phyloP scores from a whole-genome alignment of 2,797 vertebrate species.

The Lemur catta region DNA sequence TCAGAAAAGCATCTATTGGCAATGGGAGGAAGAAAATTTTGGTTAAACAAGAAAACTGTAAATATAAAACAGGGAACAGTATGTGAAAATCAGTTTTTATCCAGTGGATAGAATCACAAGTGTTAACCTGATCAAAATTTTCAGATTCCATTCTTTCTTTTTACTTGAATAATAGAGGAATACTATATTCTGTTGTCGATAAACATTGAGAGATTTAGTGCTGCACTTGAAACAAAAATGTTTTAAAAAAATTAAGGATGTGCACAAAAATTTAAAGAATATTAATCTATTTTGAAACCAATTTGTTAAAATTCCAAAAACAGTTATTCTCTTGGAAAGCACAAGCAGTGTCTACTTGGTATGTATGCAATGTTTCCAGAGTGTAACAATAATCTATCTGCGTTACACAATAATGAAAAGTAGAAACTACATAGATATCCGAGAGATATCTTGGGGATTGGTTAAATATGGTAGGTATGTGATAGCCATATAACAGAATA shows the following conservation, averaged over 20 bases:
- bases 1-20: constrained; percentile 9
- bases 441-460: neutral
- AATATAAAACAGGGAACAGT: constrained; percentile 42
- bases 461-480: neutral
- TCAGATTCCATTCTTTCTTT: constrained; percentile 14
- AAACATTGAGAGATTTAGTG: constrained; percentile 13
- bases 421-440: neutral
- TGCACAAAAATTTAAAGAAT: constrained; percentile 12
- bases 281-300: constrained; percentile 23
- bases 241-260: constrained; percentile 29
- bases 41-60: neutral
- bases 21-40: constrained; percentile 47
- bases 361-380: neutral
- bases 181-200: neutral
- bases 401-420: constrained; percentile 26
- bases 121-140: neutral
- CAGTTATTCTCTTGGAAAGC: neutral
- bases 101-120: constrained; percentile 16
- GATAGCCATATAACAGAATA: neutral
- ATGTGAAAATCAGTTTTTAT: neutral
- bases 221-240: constrained; percentile 19
- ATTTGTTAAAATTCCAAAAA: constrained; percentile 30
- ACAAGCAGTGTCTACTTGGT: neutral
- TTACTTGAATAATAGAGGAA: neutral
- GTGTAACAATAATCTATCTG: neutral